Evolutionary conservation across 1,140 invertebrate species (phyloP), one percentile per base, ranked within the genome.

Genomic region (Charaxes varanes): DNA sequence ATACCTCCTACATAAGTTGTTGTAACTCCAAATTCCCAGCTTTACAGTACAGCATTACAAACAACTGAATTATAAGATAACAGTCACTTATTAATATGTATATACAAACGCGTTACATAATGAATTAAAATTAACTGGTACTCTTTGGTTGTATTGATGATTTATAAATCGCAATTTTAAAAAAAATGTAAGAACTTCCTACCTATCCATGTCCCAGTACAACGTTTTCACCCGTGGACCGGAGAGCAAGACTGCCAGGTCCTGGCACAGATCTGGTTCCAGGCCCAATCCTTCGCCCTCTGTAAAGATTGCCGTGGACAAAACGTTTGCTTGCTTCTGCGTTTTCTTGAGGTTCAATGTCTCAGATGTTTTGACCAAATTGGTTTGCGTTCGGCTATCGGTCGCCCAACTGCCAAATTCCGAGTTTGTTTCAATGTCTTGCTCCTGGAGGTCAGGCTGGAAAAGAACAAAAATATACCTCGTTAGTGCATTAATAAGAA

Each of bases 191-290:
- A n/a, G n/a, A 24, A 24, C 6, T 24, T 26, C 6, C 49, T 23
- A 85, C 87, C 87, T 87, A 35, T 86, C 83, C 38, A 85, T 71
- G 30, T 82, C 80, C 88, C 88, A 89, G 4, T 80, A 85, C 1
- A 89, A 62, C 5, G 83, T 83, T 53, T 88, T 86, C 30, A 87
- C 80, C 12, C 88, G 66, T 2, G 87, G 86, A 37, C 85, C 83
- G 27, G 85, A 86, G 3, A 89, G 53, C 36, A 89, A 62, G 6
- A 86, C 85, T n/a, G 84, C 77, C n/a, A 89, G 61, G 58, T 89
- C 88, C 53, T 86, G 81, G 53, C 85, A 86, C 13, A 88, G 45
- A 30, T 85, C 80, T 0, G 68, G 30, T 6, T 56, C 62, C 5
- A 85, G 57, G 0, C 73, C 80, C 1, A 85, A 42, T 0, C 62